Evolutionary conservation across 2,888 invertebrate species (phyloP).

Genomic region (Dasypolia templi): DNA sequence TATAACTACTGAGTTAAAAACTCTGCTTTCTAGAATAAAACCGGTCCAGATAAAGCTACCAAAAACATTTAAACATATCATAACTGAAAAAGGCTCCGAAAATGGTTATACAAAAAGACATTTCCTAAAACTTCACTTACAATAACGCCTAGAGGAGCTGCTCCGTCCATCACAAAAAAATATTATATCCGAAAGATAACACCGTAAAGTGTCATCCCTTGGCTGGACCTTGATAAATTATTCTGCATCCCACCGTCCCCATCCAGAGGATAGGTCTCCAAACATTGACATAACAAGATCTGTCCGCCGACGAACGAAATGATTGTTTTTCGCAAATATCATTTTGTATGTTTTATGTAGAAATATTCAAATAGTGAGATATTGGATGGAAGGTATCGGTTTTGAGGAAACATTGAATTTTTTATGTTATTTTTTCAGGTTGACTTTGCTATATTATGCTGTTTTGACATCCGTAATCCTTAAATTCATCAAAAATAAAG

Average conservation of each 20-base stretch:
- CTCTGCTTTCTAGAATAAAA: background rate
- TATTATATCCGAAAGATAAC: conserved; percentile 26
- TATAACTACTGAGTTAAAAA: too few species aligned
- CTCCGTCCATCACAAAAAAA: background rate
- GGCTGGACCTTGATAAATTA: conserved; percentile 59
- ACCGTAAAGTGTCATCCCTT: conserved; percentile 42
- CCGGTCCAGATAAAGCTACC: background rate
- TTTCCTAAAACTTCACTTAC: background rate
- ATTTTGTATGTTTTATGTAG: conserved; percentile 63
- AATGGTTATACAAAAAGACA: background rate
- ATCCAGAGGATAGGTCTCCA: conserved; percentile 29
- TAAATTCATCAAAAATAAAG: background rate
- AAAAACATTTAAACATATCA: background rate
- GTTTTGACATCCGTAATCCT: conserved; percentile 3
- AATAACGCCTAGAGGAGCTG: background rate
- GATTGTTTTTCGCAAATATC: conserved; percentile 62
- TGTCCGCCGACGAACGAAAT: conserved; percentile 47
- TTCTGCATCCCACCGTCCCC: conserved; percentile 43
- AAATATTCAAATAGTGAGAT: conserved; percentile 59
- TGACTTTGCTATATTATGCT: background rate
- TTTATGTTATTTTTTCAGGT: conserved; percentile 6
- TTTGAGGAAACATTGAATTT: conserved; percentile 41
- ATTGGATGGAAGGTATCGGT: conserved; percentile 41
- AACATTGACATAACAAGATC: conserved; percentile 63
- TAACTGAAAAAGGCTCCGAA: background rate